Evolutionary conservation across 2,113 vertebrate genomes (phyloP), one percentile per base, ranked within the genome.

Genomic region (Tragulus kanchil): DNA sequence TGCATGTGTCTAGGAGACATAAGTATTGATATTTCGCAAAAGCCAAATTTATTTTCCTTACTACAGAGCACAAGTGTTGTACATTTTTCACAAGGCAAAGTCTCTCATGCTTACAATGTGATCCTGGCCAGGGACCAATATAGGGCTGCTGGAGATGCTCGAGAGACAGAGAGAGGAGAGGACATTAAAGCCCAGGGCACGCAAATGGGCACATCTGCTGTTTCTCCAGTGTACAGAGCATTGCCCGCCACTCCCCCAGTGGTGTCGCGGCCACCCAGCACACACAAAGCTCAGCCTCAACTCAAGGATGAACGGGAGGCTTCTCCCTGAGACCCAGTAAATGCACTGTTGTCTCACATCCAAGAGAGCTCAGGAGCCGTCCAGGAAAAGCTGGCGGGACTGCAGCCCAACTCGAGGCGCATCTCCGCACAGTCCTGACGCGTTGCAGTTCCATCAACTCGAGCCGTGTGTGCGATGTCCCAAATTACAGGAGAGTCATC

Each of bases 201-300:
- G 65, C n/a, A 75, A 93, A 1, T 73, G 85, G 64, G 8, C 36
- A 58, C 6, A 52, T 54, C 78, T 52, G 21, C 52, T 62, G 42
- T 16, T 58, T 59, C 96, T 88, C 88, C 16, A 26, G 58, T 17
- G 77, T 25, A 87, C 4, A 3, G 73, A 45, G 58, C 3, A 78
- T 83, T 85, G 1, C 17, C 1, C 11, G n/a, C 31, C 58, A 58
- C 16, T 8, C 21, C 9, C 31, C 26, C 17, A 50, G 65, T 75
- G 56, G 23, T 62, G 23, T 77, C 69, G 87, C 1, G 14, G 19
- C 78, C 28, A 90, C 45, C 58, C 75, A 52, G 1, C 7, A 23
- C 78, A 95, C n/a, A 87, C 81, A 97, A 71, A 8, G 5, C 69
- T 61, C 64, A 83, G 5, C 89, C 62, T 85, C 61, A 52, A 48